Evolutionary conservation across 2,888 invertebrate genomes (phyloP), one percentile per base, ranked within the genome.

Genomic region (Cheilosia vernalis): DNA sequence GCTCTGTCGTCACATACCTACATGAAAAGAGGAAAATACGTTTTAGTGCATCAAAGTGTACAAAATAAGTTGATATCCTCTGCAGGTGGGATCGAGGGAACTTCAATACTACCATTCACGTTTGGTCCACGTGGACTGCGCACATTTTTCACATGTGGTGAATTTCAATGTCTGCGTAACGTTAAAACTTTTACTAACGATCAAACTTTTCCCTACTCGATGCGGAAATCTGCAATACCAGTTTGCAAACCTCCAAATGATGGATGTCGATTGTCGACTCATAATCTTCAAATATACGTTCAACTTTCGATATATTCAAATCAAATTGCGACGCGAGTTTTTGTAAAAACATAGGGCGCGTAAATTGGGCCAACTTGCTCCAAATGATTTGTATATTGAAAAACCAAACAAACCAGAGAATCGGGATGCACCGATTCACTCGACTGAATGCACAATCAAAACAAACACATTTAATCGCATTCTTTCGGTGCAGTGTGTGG

Each of bases 141-240:
- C 30, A 17, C 4, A 47, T 72, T 72, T 64, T 70, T 40, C 60
- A 70, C 64, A 58, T 58, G 49, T 19, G 27, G 1, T 42, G 15
- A 53, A 44, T 44, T 58, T 40, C 27, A 55, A 40, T 55, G 27
- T 47, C 51, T 69, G 55, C 17, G 47, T 24, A 40, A 13, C 15
- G 51, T 60, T n/a, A 37, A 64, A 79, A 79, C 42, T 72, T 64
- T 60, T 7, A 33, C 51, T 67, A 58, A 58, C 67, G 76, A 76
- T 21, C 13, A 55, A 74, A 66, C 30, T 66, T 55, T 73, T 40
- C 7, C 53, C 24, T 21, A n/a, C 17, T 15, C 13, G 42, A 56
- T 66, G 51, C 42, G 33, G 72, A 79, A 72, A 64, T 58, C 78
- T 42, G 42, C 49, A 44, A 64, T 60, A 58, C 27, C 64, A 53